Evolutionary conservation across 1,140 invertebrate genomes (phyloP).

Genomic region (Halesus radiatus): DNA sequence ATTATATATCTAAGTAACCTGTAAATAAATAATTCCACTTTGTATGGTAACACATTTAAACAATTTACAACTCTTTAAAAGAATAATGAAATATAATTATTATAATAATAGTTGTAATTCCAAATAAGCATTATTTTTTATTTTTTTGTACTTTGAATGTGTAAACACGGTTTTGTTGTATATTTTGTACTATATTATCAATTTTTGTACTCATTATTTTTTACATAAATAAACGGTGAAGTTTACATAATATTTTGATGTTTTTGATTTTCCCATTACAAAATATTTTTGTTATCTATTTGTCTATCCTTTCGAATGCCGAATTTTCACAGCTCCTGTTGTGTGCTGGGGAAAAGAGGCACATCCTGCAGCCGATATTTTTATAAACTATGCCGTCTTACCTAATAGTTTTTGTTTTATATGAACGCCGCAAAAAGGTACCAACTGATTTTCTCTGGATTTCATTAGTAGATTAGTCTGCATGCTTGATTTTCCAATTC

Average conservation of each 20-base stretch:
- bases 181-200: slow-evolving; percentile 5
- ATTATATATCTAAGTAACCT: no score
- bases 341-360: no score
- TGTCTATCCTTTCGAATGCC: no score
- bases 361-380: no score
- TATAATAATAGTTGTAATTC: not conserved
- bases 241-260: not conserved
- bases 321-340: no score
- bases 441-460: no score
- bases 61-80: not conserved
- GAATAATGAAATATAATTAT: not conserved
- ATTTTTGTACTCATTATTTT: slow-evolving; percentile 26
- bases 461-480: no score
- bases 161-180: not conserved
- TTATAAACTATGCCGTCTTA: no score
- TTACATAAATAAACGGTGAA: slow-evolving; percentile 19
- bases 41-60: not conserved
- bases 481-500: no score
- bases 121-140: slow-evolving; percentile 2
- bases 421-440: no score
- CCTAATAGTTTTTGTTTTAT: no score
- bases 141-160: not conserved
- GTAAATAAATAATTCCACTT: no score
- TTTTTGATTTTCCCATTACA: not conserved
- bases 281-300: not conserved